Percentiles rank a stretch among this genome's conserved stretches.
phyloP scores from a whole-genome alignment of 2,888 invertebrate genomes.

The Pseudococcus viburni region DNA sequence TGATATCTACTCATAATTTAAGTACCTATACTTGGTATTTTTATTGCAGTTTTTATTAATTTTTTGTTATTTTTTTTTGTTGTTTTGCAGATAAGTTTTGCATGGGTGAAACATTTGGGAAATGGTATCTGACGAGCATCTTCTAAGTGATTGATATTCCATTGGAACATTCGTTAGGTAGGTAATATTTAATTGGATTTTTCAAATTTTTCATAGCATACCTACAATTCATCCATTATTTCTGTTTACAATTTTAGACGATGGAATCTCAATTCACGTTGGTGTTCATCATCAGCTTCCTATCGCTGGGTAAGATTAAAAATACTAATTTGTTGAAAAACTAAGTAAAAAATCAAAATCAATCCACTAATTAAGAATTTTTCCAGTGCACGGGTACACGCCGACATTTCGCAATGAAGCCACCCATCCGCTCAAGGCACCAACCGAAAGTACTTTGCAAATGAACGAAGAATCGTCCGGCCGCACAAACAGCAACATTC shows the following conservation, averaged over 20 bases:
- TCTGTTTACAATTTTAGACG: background rate
- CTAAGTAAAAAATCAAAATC: background rate
- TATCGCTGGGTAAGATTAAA: background rate
- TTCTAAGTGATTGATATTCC: constrained; percentile 12
- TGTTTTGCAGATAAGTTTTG: constrained; percentile 25
- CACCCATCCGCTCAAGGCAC: constrained; percentile 67
- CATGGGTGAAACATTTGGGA: background rate
- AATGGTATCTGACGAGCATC: background rate
- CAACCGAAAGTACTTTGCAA: constrained; percentile 66
- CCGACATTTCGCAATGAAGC: constrained; percentile 67
- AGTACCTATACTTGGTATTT: background rate
- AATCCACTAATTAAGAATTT: background rate
- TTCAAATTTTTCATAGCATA: background rate
- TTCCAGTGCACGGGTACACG: constrained; percentile 60
- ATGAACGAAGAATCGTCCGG: constrained; percentile 56
- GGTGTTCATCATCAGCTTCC: constrained; percentile 49
- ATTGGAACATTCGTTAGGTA: background rate
- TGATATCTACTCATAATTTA: background rate
- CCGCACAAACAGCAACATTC: constrained; percentile 63
- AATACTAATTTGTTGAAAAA: background rate
- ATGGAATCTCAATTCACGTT: constrained; percentile 22
- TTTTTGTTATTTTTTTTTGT: background rate
- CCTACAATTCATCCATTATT: too few species aligned
- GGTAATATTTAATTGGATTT: background rate
- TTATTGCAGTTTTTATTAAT: constrained; percentile 1